phyloP scores from a whole-genome alignment of 2,888 invertebrate genomes.

The Pantelozetes paolii region DNA sequence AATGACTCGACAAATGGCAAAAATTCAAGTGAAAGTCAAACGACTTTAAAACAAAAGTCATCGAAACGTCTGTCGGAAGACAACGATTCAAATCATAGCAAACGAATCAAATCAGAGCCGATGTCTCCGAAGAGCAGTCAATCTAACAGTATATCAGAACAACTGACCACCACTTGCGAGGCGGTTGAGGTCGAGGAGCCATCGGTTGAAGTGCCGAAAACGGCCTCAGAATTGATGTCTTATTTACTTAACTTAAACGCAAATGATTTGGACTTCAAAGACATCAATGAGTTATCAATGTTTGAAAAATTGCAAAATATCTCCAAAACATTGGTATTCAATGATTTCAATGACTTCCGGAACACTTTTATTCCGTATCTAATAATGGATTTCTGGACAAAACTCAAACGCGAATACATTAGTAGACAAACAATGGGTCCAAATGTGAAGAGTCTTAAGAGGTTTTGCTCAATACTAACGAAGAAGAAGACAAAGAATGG shows the following conservation, averaged over 20 bases:
- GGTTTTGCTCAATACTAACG: background rate
- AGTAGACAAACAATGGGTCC: background rate
- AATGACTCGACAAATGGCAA: no score
- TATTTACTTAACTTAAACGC: background rate
- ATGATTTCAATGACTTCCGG: background rate
- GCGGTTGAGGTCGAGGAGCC: background rate
- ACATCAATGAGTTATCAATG: background rate
- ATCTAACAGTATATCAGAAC: background rate
- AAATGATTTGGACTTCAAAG: background rate
- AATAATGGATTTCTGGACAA: background rate
- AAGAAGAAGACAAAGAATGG: background rate
- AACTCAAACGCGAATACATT: background rate
- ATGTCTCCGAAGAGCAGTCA: background rate
- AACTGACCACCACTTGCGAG: slow-evolving; percentile 4
- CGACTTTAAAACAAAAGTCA: background rate
- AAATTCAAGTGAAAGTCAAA: no score
- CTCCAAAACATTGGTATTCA: background rate
- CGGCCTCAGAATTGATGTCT: background rate
- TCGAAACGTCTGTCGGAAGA: background rate
- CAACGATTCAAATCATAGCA: background rate
- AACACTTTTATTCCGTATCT: background rate
- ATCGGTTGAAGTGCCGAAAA: background rate
- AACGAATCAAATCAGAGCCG: slow-evolving; percentile 1
- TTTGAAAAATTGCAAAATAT: background rate
- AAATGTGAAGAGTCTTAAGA: background rate